Conservation (phyloP, 2,113 vertebrate genomes). For the Spermophilus dauricus region DNA sequence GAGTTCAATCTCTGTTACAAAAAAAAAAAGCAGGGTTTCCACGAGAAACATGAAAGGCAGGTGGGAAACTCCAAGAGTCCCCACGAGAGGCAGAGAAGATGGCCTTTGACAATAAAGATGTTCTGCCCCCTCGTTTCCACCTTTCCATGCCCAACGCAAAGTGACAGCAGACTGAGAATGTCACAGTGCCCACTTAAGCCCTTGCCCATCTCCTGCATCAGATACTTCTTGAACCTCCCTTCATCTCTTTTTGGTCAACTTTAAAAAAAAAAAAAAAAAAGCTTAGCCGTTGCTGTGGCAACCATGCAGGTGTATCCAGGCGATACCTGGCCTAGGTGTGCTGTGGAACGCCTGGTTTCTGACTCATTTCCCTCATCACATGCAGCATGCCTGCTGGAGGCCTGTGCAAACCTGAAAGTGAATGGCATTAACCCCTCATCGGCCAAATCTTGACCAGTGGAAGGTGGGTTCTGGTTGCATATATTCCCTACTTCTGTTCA, state of each 20-base stretch:
- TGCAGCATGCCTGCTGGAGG: background rate
- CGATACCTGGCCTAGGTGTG: background rate
- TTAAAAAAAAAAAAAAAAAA: too few relatives aligned
- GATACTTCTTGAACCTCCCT: background rate
- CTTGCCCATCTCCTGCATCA: background rate
- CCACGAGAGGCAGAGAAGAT: background rate
- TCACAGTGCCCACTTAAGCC: background rate
- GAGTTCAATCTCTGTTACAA: too few relatives aligned
- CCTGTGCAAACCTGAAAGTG: too few relatives aligned
- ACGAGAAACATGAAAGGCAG: background rate
- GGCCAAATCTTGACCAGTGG: background rate
- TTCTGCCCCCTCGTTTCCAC: background rate
- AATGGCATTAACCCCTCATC: background rate
- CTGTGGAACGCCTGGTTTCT: background rate
- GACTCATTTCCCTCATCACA: background rate
- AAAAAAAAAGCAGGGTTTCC: background rate
- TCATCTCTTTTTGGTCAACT: background rate
- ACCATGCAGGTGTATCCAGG: background rate
- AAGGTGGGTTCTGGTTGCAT: too few relatives aligned
- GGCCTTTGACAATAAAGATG: background rate
- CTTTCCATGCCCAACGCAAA: background rate
- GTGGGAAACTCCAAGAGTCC: background rate
- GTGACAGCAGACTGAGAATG: background rate
- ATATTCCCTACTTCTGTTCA: background rate
- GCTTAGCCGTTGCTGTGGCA: background rate